phyloP scores from a whole-genome alignment of 1,140 invertebrate species.

The Bemisia tabaci region DNA sequence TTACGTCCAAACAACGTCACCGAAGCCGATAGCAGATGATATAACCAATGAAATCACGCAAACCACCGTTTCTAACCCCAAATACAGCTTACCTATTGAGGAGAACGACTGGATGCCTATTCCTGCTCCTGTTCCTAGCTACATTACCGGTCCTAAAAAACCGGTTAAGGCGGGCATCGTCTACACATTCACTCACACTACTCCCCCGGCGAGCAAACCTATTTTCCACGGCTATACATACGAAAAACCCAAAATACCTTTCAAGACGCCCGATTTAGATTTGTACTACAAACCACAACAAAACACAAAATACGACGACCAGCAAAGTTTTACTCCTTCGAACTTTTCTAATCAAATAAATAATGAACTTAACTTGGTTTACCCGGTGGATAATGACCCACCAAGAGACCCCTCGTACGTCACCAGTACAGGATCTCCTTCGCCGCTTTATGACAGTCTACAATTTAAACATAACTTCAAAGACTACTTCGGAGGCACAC shows the following conservation, averaged over 20 bases:
- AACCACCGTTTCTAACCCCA: constrained; percentile 8
- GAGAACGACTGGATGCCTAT: constrained; percentile 23
- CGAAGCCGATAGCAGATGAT: constrained; percentile 7
- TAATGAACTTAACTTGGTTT: neutral
- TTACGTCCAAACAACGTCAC: neutral
- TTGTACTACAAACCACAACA: constrained; percentile 3
- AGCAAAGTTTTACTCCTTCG: neutral
- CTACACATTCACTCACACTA: neutral
- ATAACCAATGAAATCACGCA: constrained; percentile 17
- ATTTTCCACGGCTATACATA: constrained; percentile 8
- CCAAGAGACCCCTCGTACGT: neutral
- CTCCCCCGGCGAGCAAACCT: no score
- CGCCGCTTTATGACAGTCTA: neutral
- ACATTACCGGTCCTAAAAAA: constrained; percentile 20
- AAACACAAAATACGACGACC: constrained; percentile 1
- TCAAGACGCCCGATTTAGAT: constrained; percentile 5
- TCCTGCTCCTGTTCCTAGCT: constrained; percentile 22
- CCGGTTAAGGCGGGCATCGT: neutral
- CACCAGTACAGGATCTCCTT: neutral
- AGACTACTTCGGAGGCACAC: neutral
- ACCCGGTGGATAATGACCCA: neutral
- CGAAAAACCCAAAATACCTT: constrained; percentile 6
- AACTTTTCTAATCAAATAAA: neutral
- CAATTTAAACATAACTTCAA: neutral
- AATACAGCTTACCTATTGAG: constrained; percentile 6